These are phyloP conservation scores for Agrilus planipennis DNA, from an alignment of 1,140 invertebrate species.

Conservation along the genomic window DNA sequence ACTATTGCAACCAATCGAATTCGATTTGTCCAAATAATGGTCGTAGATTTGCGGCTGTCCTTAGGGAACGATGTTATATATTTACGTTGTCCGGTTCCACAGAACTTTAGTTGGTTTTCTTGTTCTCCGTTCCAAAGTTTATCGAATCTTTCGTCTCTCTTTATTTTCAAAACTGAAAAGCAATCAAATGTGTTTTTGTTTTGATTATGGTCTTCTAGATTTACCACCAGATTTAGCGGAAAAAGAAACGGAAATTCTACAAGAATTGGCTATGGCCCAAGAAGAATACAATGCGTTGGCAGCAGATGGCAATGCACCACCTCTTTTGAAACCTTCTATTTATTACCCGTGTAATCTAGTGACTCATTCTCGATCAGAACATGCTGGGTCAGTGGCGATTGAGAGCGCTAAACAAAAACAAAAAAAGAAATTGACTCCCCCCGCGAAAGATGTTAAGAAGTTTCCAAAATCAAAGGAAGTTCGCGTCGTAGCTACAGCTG, in stretches of 20 bases:
- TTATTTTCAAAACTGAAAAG: not conserved
- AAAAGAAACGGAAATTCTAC: slow-evolving; percentile 8
- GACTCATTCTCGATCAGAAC: not conserved
- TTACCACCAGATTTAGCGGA: not conserved
- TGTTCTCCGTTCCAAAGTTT: too few relatives aligned
- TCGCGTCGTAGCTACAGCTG: not conserved
- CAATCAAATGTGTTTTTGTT: not conserved
- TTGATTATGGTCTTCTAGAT: not conserved
- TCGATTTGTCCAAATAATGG: too few relatives aligned
- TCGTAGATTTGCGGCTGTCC: too few relatives aligned
- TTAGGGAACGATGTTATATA: too few relatives aligned
- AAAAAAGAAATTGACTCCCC: too few relatives aligned
- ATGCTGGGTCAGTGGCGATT: not conserved
- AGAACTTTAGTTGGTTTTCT: too few relatives aligned
- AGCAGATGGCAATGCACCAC: slow-evolving; percentile 1
- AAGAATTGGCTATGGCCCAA: slow-evolving; percentile 10
- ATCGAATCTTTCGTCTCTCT: too few relatives aligned
- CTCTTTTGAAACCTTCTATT: slow-evolving; percentile 12
- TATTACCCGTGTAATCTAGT: slow-evolving; percentile 7
- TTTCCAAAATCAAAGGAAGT: not conserved
- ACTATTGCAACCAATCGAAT: too few relatives aligned
- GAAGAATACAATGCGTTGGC: slow-evolving; percentile 7
- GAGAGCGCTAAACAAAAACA: not conserved
- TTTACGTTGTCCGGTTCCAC: too few relatives aligned
- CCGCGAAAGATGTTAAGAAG: too few relatives aligned